Conservation (phyloP, 30 jellyfish, hydroid and myxozoan genomes). For the Sanderia malayensis region DNA sequence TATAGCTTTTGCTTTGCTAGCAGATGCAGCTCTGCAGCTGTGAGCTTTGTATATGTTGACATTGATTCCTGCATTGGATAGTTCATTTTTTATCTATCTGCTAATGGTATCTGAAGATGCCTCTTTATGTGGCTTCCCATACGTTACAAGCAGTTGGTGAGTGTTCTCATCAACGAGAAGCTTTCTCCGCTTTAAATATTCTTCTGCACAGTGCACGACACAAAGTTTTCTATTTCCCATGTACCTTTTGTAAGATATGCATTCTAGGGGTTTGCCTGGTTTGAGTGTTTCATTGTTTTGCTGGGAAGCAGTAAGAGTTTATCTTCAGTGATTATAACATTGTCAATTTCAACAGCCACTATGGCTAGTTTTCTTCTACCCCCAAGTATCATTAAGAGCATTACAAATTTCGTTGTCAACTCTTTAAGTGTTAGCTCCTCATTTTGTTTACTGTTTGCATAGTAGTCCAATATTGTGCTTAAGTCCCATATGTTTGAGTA, state of each 20-base stretch:
- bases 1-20: conserved; percentile 47
- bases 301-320: conserved; percentile 21
- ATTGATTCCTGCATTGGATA: too few species aligned
- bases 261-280: too few species aligned
- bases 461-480: conserved; percentile 35
- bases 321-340: conserved; percentile 17
- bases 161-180: too few species aligned
- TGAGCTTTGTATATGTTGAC: too few species aligned
- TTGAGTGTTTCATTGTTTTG: too few species aligned
- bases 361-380: conserved; percentile 32
- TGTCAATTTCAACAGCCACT: conserved; percentile 11
- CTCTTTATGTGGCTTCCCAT: too few species aligned
- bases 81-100: too few species aligned
- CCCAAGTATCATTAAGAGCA: conserved; percentile 38
- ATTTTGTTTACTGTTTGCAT: conserved; percentile 15
- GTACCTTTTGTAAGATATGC: too few species aligned
- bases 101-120: too few species aligned
- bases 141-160: too few species aligned
- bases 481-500: conserved; percentile 38
- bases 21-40: conserved; percentile 40
- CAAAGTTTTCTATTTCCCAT: conserved; percentile 20
- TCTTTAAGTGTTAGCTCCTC: conserved; percentile 23
- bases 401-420: conserved; percentile 31
- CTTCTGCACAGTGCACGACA: too few species aligned
- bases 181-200: too few species aligned